Base-by-base conservation (phyloP, 2,113 vertebrate genomes). In the Chamaea fasciata region DNA sequence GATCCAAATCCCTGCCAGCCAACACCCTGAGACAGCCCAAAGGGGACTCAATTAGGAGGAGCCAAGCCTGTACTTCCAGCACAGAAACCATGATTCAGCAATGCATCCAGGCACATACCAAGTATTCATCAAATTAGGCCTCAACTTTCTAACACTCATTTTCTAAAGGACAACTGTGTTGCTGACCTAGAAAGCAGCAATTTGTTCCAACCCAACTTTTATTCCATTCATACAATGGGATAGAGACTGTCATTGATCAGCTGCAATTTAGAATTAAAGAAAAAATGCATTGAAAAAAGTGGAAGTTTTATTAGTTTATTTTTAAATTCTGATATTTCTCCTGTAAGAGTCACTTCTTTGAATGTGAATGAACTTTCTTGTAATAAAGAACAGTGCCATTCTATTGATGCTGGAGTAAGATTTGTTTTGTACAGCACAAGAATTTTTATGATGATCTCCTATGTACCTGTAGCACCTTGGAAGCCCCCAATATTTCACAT, bases 71-170 rank as follows among this genome's bases (percentile, higher is more conserved):
- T 23, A 37, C 23, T 77, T 80, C 56, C 78, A 80, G n/a, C 80
- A 57, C 62, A 88, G 84, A 91, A 88, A 79, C 15, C 67, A 27
- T 90, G 93, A 95, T 77, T 90, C 94, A 94, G 93, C 92, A 93
- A 64, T 21, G 56, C 42, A 70, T 21, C 53, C 65, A 47, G 55
- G 22, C 82, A 88, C 78, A 49, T 31, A 67, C 28, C n/a, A 63
- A 92, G 47, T 63, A n/a, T 53, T 85, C 71, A 57, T 11, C 4
- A 0, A 78, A 83, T 63, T n/a, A 77, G 35, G 75, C 15, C 62
- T 68, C 35, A 49, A 39, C 10, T 60, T 37, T 31, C 60, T 64
- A 50, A 44, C 37, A 6, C 27, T 75, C n/a, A 1, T 83, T 94
- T 84, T 88, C 67, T 52, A 63, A 92, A 92, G 57, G 41, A 85